A percentile compares a stretch with the other conserved stretches of the same genome.
These are phyloP conservation scores for Odontamblyopus lacepedii DNA, from an alignment of 2,797 vertebrate genomes.

Conservation along the genomic window DNA sequence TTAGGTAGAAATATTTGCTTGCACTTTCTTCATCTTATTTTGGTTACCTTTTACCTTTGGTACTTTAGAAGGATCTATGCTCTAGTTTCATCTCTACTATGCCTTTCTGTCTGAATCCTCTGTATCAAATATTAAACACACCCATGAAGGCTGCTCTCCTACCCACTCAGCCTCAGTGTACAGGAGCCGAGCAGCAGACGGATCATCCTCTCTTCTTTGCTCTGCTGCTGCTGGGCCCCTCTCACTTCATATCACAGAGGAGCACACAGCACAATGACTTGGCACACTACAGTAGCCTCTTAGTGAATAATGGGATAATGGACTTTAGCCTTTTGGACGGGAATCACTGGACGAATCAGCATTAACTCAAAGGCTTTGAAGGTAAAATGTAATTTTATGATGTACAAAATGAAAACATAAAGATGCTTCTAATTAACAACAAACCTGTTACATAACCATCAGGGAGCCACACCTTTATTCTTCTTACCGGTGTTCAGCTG, in stretches of 20 bases:
- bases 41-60: neutral
- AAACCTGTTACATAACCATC: neutral
- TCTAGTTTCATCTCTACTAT: constrained; percentile 12
- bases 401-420: neutral
- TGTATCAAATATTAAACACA: constrained; percentile 67
- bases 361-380: constrained; percentile 39
- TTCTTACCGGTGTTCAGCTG: constrained; percentile 17
- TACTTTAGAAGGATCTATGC: neutral
- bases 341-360: constrained; percentile 35
- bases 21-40: constrained; percentile 1
- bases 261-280: constrained; percentile 41
- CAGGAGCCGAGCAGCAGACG: constrained; percentile 36
- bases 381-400: constrained; percentile 42
- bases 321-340: constrained; percentile 19
- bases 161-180: constrained; percentile 31
- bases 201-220: constrained; percentile 37
- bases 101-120: constrained; percentile 46
- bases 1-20: neutral
- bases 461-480: constrained; percentile 32
- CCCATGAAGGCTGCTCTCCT: constrained; percentile 47
- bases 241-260: constrained; percentile 40
- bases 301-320: constrained; percentile 9
- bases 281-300: constrained; percentile 19
- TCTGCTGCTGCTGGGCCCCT: constrained; percentile 15
- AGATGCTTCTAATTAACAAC: neutral